phyloP scores from a whole-genome alignment of 1,140 invertebrate genomes.

The Rhopalosiphum maidis region DNA sequence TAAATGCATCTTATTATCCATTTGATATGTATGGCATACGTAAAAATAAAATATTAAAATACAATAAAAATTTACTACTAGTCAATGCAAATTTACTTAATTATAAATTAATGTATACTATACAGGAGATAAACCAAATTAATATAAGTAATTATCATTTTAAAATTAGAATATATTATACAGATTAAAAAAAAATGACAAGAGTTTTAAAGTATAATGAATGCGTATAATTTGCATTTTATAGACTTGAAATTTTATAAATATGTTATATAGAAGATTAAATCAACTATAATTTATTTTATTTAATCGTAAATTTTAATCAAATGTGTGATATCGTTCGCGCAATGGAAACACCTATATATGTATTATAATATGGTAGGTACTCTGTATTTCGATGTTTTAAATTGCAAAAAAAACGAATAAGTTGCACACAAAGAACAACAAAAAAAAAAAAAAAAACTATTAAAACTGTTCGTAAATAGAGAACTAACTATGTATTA shows the following conservation, averaged over 20 bases:
- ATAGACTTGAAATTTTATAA: neutral
- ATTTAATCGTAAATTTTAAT: conserved; percentile 1
- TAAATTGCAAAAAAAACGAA: neutral
- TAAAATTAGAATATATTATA: too few relatives aligned
- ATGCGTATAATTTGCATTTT: neutral
- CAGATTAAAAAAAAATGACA: neutral
- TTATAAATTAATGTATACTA: neutral
- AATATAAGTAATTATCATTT: too few relatives aligned
- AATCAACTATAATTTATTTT: neutral
- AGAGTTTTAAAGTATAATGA: neutral
- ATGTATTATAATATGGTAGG: neutral
- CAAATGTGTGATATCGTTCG: neutral
- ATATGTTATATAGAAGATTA: neutral
- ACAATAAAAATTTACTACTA: too few relatives aligned
- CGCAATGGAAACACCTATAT: neutral
- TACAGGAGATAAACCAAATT: neutral
- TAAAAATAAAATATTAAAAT: too few relatives aligned
- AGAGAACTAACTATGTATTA: neutral
- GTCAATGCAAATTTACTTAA: too few relatives aligned
- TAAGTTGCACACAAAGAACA: neutral
- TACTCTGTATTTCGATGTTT: neutral
- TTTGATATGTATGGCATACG: neutral
- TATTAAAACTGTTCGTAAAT: conserved; percentile 21
- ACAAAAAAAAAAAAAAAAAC: neutral
- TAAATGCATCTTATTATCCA: neutral